These are phyloP conservation scores for Galerucella nymphaeae DNA, from an alignment of 2,888 invertebrate species.

Conservation along the genomic window DNA sequence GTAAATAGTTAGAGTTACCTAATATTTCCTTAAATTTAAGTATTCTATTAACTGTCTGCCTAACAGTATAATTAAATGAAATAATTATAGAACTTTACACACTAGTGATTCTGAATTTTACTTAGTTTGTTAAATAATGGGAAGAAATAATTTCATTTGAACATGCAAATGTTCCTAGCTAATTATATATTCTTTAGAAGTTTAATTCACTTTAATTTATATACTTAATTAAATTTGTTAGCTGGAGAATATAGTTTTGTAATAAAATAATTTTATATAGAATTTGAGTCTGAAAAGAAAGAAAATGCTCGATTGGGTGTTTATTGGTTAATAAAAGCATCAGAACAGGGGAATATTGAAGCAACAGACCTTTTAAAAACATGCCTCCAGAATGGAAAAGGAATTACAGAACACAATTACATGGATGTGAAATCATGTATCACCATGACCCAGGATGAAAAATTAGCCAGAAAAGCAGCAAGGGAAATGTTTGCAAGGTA, in stretches of 20 bases:
- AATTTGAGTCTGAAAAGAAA: slow-evolving; percentile 72
- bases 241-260: slow-evolving; percentile 22
- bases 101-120: neutral
- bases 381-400: slow-evolving; percentile 78
- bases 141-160: neutral
- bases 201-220: neutral
- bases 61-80: neutral
- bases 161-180: neutral
- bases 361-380: slow-evolving; percentile 83
- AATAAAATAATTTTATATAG: slow-evolving; percentile 35
- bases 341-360: slow-evolving; percentile 90
- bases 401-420: slow-evolving; percentile 79
- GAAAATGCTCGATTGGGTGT: slow-evolving; percentile 86
- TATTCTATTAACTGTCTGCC: neutral
- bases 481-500: slow-evolving; percentile 87
- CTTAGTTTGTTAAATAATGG: neutral
- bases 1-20: slow-evolving; percentile 65
- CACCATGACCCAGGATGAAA: slow-evolving; percentile 86
- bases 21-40: slow-evolving; percentile 12
- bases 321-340: slow-evolving; percentile 92
- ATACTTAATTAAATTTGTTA: neutral
- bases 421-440: slow-evolving; percentile 82
- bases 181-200: neutral
- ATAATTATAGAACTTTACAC: neutral
- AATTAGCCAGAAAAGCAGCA: slow-evolving; percentile 88